These are phyloP conservation scores for Zaprionus obscuricornis DNA, from an alignment of 2,888 invertebrate genomes.

Conservation along the genomic window DNA sequence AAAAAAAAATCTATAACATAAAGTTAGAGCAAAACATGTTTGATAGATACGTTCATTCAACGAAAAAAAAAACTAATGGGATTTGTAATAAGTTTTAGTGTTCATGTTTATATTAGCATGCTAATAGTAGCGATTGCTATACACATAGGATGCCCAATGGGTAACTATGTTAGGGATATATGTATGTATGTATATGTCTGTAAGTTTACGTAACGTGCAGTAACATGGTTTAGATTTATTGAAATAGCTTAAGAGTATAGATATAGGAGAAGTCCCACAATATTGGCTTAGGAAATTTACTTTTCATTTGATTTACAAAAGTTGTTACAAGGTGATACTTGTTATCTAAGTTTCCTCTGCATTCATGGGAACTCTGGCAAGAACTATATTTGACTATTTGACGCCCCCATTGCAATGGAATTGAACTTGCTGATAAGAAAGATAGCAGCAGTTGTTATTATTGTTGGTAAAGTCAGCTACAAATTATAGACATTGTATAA, in stretches of 20 bases:
- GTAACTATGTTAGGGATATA: constrained; percentile 5
- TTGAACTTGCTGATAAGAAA: constrained; percentile 41
- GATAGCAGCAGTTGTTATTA: too few species aligned
- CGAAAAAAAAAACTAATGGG: constrained; percentile 55
- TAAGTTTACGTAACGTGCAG: not conserved
- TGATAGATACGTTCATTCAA: constrained; percentile 17
- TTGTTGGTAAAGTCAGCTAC: constrained; percentile 30
- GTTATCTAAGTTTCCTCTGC: constrained; percentile 37
- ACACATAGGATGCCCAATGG: constrained; percentile 16
- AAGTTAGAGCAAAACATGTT: constrained; percentile 13
- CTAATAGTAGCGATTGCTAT: constrained; percentile 60
- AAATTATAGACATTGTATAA: constrained; percentile 41
- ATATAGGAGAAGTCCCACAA: constrained; percentile 30
- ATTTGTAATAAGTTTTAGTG: constrained; percentile 76
- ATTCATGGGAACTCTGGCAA: constrained; percentile 54
- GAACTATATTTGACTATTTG: constrained; percentile 33
- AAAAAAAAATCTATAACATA: too few species aligned
- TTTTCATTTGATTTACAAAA: constrained; percentile 37
- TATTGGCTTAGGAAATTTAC: constrained; percentile 60
- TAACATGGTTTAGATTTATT: not conserved
- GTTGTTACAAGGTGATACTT: constrained; percentile 20
- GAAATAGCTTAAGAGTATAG: constrained; percentile 15
- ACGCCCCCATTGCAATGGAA: constrained; percentile 42
- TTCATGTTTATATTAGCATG: constrained; percentile 76
- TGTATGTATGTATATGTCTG: constrained; percentile 5